These are phyloP conservation scores for Catharus minimus DNA, from an alignment of 2,113 vertebrate species.

Conservation along the genomic window DNA sequence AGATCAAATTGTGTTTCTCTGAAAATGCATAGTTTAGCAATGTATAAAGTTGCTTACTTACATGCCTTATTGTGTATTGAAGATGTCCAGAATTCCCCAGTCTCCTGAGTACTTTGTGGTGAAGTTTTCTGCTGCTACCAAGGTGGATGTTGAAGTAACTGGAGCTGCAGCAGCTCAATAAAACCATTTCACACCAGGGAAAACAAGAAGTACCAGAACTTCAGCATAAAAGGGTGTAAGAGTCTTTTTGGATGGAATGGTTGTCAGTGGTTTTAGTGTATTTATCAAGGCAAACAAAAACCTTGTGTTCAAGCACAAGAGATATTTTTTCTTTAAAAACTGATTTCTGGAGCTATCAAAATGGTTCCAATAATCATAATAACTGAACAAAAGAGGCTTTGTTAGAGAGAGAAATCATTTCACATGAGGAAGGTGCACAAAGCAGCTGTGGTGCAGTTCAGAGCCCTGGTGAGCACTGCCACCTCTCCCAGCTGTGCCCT, in stretches of 20 bases:
- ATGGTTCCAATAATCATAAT: neutral
- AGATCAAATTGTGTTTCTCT: neutral
- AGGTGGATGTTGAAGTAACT: neutral
- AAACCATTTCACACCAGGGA: neutral
- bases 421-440: rapidly evolving
- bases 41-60: neutral
- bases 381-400: neutral
- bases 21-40: neutral
- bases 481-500: neutral
- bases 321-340: neutral
- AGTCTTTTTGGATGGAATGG: neutral
- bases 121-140: neutral
- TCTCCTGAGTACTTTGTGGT: neutral
- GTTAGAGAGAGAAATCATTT: neutral
- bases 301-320: neutral
- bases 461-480: neutral
- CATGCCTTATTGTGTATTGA: neutral
- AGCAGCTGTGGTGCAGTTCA: neutral
- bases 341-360: neutral
- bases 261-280: neutral
- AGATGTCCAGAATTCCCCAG: neutral
- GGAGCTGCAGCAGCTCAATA: neutral
- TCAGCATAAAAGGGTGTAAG: neutral
- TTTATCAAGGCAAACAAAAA: neutral
- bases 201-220: neutral